phyloP scores from a whole-genome alignment of 2,797 vertebrate genomes.

The Parambassis ranga region DNA sequence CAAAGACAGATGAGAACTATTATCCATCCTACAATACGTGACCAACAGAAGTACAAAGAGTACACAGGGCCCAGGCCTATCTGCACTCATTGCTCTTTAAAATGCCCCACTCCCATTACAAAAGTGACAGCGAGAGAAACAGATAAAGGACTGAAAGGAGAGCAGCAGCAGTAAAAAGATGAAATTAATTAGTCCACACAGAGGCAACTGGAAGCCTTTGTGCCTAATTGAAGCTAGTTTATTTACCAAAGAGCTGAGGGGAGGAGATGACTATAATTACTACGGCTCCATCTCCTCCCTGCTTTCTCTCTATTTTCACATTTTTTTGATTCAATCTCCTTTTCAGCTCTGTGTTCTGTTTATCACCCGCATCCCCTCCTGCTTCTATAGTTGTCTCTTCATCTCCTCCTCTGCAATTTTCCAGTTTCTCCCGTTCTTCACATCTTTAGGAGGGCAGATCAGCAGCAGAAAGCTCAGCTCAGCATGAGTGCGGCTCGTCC shows the following conservation, averaged over 20 bases:
- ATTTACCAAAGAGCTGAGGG: slow-evolving; percentile 56
- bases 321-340: slow-evolving; percentile 16
- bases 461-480: slow-evolving; percentile 34
- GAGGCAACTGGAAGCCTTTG: slow-evolving; percentile 45
- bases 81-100: neutral
- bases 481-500: slow-evolving; percentile 24
- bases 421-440: neutral
- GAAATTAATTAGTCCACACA: slow-evolving; percentile 42
- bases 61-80: neutral
- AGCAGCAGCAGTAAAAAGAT: slow-evolving; percentile 14
- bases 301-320: slow-evolving; percentile 2
- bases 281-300: slow-evolving; percentile 4
- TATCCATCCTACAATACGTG: neutral
- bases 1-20: neutral
- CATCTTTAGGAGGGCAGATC: slow-evolving; percentile 26
- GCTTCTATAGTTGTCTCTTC: slow-evolving; percentile 2
- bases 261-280: slow-evolving; percentile 55
- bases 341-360: slow-evolving; percentile 35
- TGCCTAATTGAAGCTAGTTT: slow-evolving; percentile 59
- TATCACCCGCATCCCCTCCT: neutral
- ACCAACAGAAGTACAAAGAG: neutral
- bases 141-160: neutral
- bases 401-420: slow-evolving; percentile 28
- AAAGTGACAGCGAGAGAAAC: neutral
- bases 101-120: neutral